phyloP scores from a whole-genome alignment of 2,797 vertebrate genomes.

The Alca torda region DNA sequence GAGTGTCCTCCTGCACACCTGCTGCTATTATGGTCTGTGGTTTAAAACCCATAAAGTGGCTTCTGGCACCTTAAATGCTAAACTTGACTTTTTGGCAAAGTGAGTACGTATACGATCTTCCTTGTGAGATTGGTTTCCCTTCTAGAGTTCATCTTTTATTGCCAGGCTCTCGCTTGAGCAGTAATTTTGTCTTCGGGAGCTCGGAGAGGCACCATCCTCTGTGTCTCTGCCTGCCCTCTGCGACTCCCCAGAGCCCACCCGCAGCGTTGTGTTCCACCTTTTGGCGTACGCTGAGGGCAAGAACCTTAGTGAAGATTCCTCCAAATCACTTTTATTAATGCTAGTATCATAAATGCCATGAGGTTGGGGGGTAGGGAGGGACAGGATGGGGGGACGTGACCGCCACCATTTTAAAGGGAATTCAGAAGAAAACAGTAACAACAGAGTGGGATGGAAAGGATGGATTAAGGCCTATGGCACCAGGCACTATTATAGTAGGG shows the following conservation, averaged over 20 bases:
- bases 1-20: background rate
- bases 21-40: background rate
- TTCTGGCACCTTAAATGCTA: background rate
- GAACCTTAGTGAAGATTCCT: background rate
- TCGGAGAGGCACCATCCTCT: background rate
- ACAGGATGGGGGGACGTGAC: background rate
- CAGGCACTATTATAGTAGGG: background rate
- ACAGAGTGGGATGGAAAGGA: background rate
- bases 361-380: background rate
- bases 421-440: background rate
- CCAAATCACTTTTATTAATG: background rate
- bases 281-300: background rate
- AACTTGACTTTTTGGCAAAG: background rate
- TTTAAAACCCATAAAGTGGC: background rate
- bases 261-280: background rate
- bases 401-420: background rate
- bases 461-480: background rate
- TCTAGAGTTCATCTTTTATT: background rate
- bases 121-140: background rate
- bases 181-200: background rate
- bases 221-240: background rate
- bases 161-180: background rate
- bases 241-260: background rate
- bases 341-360: background rate
- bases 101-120: background rate